Conservation (phyloP, 64 coral and sea anemone genomes). For the Hydrozoanthus tunicans region DNA sequence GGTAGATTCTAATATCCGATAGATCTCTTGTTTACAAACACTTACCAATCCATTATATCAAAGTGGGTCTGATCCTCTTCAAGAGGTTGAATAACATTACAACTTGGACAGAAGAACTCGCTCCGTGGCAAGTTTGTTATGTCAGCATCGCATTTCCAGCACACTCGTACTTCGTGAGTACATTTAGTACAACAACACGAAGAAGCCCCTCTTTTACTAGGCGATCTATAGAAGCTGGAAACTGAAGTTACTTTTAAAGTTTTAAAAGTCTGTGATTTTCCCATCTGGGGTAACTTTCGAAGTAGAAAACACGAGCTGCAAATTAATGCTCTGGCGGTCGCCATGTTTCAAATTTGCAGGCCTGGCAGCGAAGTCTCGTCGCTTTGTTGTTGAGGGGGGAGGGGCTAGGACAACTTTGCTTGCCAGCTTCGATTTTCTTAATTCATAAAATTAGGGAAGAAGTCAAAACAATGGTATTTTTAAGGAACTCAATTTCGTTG, state of each 20-base stretch:
- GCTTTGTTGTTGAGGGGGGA: not conserved
- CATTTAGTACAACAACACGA: slow-evolving; percentile 52
- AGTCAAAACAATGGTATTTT: too few species aligned
- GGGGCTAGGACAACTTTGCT: not conserved
- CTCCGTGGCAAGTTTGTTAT: slow-evolving; percentile 13
- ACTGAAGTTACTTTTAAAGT: not conserved
- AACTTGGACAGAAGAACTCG: slow-evolving; percentile 81
- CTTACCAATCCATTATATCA: slow-evolving; percentile 80
- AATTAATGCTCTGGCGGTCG: not conserved
- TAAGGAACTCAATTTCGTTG: too few species aligned
- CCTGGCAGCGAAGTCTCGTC: not conserved
- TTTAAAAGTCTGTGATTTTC: slow-evolving; percentile 3
- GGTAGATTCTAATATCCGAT: too few species aligned
- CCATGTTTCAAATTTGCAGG: slow-evolving; percentile 9
- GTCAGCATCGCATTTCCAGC: slow-evolving; percentile 79
- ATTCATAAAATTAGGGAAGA: too few species aligned
- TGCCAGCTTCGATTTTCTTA: too few species aligned
- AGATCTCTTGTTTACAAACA: not conserved
- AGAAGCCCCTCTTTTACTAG: not conserved
- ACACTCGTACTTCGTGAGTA: slow-evolving; percentile 8
- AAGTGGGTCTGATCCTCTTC: slow-evolving; percentile 66
- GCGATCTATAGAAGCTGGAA: not conserved
- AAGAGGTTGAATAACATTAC: slow-evolving; percentile 79
- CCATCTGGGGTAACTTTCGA: not conserved
- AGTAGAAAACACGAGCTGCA: slow-evolving; percentile 34